A percentile compares a stretch with the other conserved stretches of the same genome.
phyloP scores from a whole-genome alignment of 2,113 vertebrate genomes.

The Porphyrio hochstetteri region DNA sequence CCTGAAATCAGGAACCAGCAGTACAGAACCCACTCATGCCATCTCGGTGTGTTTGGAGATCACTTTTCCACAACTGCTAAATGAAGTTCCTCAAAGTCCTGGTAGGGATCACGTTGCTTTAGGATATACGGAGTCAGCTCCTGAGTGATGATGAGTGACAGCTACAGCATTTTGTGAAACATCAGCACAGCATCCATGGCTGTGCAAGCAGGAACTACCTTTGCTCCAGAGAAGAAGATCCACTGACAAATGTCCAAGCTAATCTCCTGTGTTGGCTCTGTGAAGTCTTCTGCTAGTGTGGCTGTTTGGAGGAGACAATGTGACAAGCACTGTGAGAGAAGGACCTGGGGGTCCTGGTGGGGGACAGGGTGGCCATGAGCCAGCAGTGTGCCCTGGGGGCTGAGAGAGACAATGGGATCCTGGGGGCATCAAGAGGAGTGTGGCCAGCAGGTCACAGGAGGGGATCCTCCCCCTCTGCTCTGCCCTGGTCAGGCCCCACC shows the following conservation, averaged over 20 bases:
- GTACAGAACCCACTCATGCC: neutral
- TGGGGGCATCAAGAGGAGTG: no score
- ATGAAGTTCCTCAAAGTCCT: neutral
- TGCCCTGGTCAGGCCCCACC: no score
- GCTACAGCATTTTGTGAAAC: neutral
- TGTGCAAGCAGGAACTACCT: fast-evolving
- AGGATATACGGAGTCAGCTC: no score
- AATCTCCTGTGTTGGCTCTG: neutral
- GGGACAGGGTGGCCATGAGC: no score
- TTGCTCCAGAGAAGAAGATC: no score
- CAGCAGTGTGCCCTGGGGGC: no score
- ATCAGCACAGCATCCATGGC: no score
- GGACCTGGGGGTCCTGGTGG: no score
- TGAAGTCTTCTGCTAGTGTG: neutral
- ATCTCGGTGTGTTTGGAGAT: neutral
- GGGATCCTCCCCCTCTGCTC: no score
- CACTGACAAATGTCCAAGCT: neutral
- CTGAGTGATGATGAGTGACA: neutral
- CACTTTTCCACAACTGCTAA: neutral
- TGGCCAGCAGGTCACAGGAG: no score
- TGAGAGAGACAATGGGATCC: no score
- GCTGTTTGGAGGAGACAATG: neutral
- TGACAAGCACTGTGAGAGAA: neutral
- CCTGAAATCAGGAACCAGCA: neutral
- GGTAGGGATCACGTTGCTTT: neutral